Conservation (phyloP, 2,113 vertebrate species). For the Lanius ludovicianus region DNA sequence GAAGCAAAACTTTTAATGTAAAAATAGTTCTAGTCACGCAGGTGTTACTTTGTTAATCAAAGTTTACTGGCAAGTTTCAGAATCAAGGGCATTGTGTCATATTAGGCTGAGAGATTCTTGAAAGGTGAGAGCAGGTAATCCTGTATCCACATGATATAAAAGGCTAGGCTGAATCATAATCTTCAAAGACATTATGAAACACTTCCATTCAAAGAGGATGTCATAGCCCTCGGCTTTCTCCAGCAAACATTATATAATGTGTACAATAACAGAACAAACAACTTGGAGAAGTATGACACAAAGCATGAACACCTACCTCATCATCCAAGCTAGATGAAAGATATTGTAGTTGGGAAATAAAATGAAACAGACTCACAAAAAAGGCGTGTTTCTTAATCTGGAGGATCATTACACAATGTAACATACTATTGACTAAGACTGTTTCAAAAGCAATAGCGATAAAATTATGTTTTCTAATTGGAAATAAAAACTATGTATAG, state of each 20-base stretch:
- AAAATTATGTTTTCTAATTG: neutral
- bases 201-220: neutral
- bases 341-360: neutral
- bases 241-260: neutral
- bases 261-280: neutral
- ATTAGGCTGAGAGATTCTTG: neutral
- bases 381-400: neutral
- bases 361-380: neutral
- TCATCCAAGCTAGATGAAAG: neutral
- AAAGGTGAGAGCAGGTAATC: neutral
- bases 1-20: neutral
- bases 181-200: neutral
- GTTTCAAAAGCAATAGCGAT: neutral
- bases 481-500: neutral
- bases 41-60: neutral
- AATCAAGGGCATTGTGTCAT: neutral
- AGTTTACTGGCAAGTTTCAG: neutral
- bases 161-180: neutral
- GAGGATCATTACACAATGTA: neutral
- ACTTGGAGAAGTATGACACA: neutral
- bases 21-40: neutral
- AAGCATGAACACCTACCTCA: neutral
- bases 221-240: neutral
- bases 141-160: neutral
- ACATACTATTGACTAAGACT: neutral